Base-by-base conservation (phyloP, 1,140 invertebrate species). In the Adoxophyes honmai region DNA sequence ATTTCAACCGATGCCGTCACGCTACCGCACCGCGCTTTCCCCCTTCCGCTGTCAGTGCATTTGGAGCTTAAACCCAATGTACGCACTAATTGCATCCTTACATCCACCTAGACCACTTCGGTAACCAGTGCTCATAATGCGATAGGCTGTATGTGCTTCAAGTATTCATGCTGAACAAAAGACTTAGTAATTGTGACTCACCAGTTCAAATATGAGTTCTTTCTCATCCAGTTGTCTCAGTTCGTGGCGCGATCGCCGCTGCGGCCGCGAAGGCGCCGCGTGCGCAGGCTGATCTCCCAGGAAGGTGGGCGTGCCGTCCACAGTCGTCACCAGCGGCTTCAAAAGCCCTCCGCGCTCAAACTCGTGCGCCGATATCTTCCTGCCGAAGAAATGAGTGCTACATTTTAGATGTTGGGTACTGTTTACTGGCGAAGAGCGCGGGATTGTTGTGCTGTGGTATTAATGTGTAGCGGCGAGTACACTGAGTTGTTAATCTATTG, bases 291-390 rank as follows among this genome's bases (percentile, higher is more conserved):
- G 82, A 68, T 82, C 84, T 18, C 82, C 84, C 10, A 98, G 88
- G 86, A 98, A 98, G 4, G 96, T 98, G 14, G 95, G 96, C 4
- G 95, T 96, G 0, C 97, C 97, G 76, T 98, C 96, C 18, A 97
- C 94, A 1, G 95, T 96, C 58, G 94, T 96, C 39, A 98, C 94
- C 79, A 98, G 96, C 39, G 97, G 97, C 80, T 97, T 97, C 36
- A 98, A 82, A 5, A 97, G 91, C 36, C 97, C 96, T 0, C 96
- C 96, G 1, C 95, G 92, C 82, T 98, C 97, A 81, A 98, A 98
- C 80, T 98, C 97, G 86, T 98, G 96, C 7, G 97, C 97, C 1
- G 97, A 98, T 73, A 98, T 98, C 90, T 98, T 98, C 55, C 97
- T 92, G 70, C 65, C 64, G 56, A 44, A 38, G 42, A 36, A 54